These are phyloP conservation scores for Rhinatrema bivittatum DNA, from an alignment of 2,797 vertebrate species.

Conservation along the genomic window DNA sequence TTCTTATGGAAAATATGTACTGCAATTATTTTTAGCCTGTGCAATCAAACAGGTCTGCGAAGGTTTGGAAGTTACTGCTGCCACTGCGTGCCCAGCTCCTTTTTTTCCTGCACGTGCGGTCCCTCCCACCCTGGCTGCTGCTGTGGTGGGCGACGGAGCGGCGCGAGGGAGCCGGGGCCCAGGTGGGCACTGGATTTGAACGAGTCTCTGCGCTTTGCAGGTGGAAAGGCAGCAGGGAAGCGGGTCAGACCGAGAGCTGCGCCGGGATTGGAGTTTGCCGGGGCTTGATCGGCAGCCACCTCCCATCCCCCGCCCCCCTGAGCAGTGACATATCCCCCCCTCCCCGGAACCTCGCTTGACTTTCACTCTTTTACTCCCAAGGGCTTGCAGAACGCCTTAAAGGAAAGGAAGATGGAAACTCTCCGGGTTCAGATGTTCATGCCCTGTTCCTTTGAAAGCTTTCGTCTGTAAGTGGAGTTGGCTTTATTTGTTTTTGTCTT, in stretches of 20 bases:
- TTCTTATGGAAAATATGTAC: too few relatives aligned
- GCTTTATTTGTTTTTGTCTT: too few relatives aligned
- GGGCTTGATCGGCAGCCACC: constrained; percentile 69
- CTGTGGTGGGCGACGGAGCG: too few relatives aligned
- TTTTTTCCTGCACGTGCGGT: too few relatives aligned
- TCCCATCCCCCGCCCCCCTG: too few relatives aligned
- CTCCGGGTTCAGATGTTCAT: constrained; percentile 72
- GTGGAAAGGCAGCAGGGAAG: constrained; percentile 32
- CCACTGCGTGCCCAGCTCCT: too few relatives aligned
- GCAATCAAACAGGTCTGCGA: too few relatives aligned
- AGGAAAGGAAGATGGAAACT: constrained; percentile 70
- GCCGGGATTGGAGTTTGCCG: constrained; percentile 68
- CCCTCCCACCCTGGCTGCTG: too few relatives aligned
- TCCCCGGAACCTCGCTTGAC: constrained; percentile 59
- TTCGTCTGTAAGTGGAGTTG: too few relatives aligned
- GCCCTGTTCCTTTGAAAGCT: constrained; percentile 68
- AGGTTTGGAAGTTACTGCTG: too few relatives aligned
- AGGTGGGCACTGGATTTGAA: constrained; percentile 63
- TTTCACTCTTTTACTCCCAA: constrained; percentile 78
- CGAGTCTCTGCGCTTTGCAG: constrained; percentile 57
- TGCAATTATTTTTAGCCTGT: too few relatives aligned
- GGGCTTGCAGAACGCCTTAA: constrained; percentile 68
- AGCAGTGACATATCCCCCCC: constrained; percentile 64
- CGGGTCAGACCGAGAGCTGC: constrained; percentile 30
- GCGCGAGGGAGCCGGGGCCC: too few relatives aligned